Evolutionary conservation across 1,140 invertebrate genomes (phyloP), one percentile per base, ranked within the genome.

Genomic region (Heliothis virescens): DNA sequence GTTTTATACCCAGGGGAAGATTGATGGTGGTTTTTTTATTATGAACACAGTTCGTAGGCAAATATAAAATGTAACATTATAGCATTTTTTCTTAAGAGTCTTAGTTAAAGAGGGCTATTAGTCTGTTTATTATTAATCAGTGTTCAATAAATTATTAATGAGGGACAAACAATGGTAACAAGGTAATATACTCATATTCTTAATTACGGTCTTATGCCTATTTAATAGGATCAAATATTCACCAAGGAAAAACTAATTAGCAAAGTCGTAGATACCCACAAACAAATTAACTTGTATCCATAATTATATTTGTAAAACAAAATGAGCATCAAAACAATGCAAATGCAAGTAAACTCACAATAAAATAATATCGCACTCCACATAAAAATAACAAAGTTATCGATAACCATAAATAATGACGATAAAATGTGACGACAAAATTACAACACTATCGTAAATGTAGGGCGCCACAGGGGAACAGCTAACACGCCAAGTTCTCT

Each of bases 391-490:
- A 21, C 5, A 80, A 34, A 79, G 34, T 53, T 80, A 71, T 81
- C 65, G 72, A 81, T 57, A 79, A 60, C 52, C 83, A 55, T 59
- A 53, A 76, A 76, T 34, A 18, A 76, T 65, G 52, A 65, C 74
- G 74, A 76, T 76, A 65, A 76, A 53, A 29, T 13, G 5, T 41
- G 2, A 50, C 59, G 60, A 55, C 60, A 63, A 63, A 82, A 72
- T 67, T 29, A 79, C 89, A 89, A 77, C 91, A 86, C 90, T 92
- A 90, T 53, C 65, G 67, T 79, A 88, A 90, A 91, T 91, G 86
- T 89, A 87, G 90, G 85, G 87, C 90, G 87, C 89, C 87, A 88
- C 88, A 84, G 89, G 91, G 90, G 90, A 76, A 78, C 85, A 86
- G 80, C 86, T 82, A 83, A 87, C 88, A 85, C 85, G 81, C 55